phyloP scores from a whole-genome alignment of 2,113 vertebrate genomes.

The Trematomus loennbergii region DNA sequence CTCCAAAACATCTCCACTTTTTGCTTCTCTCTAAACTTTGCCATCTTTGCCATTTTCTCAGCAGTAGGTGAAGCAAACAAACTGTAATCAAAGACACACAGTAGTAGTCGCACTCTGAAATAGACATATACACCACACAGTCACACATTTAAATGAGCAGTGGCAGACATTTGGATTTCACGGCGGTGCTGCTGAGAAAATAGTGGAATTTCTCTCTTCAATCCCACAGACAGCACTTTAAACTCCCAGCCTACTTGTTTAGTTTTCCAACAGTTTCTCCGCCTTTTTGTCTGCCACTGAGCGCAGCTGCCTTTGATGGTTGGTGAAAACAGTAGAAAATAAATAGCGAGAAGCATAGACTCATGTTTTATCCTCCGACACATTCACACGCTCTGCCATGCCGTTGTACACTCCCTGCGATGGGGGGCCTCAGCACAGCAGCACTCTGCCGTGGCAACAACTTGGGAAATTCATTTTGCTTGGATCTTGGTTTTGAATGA shows the following conservation, averaged over 20 bases:
- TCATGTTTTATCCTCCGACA: conserved; percentile 61
- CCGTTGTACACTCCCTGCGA: conserved; percentile 37
- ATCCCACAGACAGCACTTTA: conserved; percentile 59
- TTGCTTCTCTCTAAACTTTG: conserved; percentile 1
- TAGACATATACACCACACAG: conserved; percentile 33
- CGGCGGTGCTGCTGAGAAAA: conserved; percentile 35
- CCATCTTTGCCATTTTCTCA: conserved; percentile 19
- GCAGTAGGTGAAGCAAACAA: conserved; percentile 37
- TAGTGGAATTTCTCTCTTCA: conserved; percentile 53
- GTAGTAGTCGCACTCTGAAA: conserved; percentile 20
- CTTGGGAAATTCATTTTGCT: conserved; percentile 54
- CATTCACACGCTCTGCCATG: conserved; percentile 40
- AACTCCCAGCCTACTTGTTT: conserved; percentile 60
- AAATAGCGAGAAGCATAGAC: conserved; percentile 41
- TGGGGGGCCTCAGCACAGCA: conserved; percentile 44
- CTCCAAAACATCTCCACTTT: too few species aligned
- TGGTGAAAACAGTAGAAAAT: conserved; percentile 50
- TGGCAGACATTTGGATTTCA: conserved; percentile 35
- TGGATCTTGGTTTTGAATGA: conserved; percentile 61
- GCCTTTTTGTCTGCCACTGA: conserved; percentile 68
- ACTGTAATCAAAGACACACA: conserved; percentile 49
- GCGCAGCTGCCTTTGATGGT: conserved; percentile 64
- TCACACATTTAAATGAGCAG: conserved; percentile 50
- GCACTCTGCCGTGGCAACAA: conserved; percentile 33
- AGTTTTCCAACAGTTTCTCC: conserved; percentile 60